phyloP scores from a whole-genome alignment of 2,888 invertebrate species.

The Cheilosia pagana region DNA sequence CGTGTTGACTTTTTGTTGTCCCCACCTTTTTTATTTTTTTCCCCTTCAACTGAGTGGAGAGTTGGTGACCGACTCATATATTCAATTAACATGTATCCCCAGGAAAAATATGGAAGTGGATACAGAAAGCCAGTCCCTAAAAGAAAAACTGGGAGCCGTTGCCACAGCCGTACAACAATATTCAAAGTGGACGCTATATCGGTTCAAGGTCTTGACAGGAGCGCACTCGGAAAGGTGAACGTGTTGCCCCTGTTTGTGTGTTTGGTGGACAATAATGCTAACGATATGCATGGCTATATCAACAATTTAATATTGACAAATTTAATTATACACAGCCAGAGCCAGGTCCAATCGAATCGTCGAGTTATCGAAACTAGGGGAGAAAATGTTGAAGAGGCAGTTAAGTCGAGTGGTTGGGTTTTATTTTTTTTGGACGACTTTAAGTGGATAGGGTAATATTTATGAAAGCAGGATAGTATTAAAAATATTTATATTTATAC shows the following conservation, averaged over 20 bases:
- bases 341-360: slow-evolving; percentile 42
- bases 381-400: slow-evolving; percentile 30
- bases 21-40: background rate
- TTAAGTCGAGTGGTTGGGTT: slow-evolving; percentile 2
- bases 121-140: background rate
- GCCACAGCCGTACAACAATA: background rate
- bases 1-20: slow-evolving; percentile 82
- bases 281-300: background rate
- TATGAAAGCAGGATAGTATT: too few relatives aligned
- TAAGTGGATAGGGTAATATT: too few relatives aligned
- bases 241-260: background rate
- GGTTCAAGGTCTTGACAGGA: slow-evolving; percentile 28
- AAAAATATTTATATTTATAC: too few relatives aligned
- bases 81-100: slow-evolving; percentile 49
- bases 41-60: slow-evolving; percentile 19
- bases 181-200: background rate
- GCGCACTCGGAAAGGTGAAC: slow-evolving; percentile 3
- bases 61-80: slow-evolving; percentile 49
- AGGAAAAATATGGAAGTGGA: slow-evolving; percentile 30
- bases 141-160: background rate
- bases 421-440: too few relatives aligned
- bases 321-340: slow-evolving; percentile 45
- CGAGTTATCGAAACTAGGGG: slow-evolving; percentile 34
- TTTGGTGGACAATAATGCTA: background rate
- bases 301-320: slow-evolving; percentile 45